Percentiles rank a stretch among this genome's conserved stretches.
These are phyloP conservation scores for Malurus elegans DNA, from an alignment of 2,113 vertebrate genomes.

Conservation along the genomic window DNA sequence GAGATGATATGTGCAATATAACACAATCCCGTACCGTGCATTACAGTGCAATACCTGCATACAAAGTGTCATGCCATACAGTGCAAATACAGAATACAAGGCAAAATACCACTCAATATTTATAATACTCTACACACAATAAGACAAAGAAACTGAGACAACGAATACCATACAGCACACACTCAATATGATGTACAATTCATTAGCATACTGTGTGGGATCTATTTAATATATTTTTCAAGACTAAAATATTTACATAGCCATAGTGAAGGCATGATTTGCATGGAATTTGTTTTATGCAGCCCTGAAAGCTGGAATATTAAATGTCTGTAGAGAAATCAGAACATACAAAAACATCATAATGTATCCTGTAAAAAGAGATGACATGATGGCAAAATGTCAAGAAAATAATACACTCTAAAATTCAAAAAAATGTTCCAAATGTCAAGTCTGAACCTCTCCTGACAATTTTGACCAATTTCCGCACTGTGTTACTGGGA, in stretches of 20 bases:
- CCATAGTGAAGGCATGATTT: neutral
- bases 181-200: neutral
- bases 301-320: neutral
- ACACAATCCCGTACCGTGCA: neutral
- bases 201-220: neutral
- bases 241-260: neutral
- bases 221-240: neutral
- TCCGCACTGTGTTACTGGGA: neutral
- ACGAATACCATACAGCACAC: neutral
- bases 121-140: neutral
- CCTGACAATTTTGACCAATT: neutral
- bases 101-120: neutral
- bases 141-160: neutral
- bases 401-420: neutral
- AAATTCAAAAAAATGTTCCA: neutral
- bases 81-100: neutral
- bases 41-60: neutral
- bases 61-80: neutral
- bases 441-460: neutral
- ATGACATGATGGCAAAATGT: neutral
- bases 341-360: neutral
- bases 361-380: neutral
- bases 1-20: fast-evolving
- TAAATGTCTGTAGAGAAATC: neutral
- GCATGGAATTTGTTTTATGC: neutral